These are phyloP conservation scores for Eupithecia subfuscata DNA, from an alignment of 2,888 invertebrate species.

Conservation along the genomic window DNA sequence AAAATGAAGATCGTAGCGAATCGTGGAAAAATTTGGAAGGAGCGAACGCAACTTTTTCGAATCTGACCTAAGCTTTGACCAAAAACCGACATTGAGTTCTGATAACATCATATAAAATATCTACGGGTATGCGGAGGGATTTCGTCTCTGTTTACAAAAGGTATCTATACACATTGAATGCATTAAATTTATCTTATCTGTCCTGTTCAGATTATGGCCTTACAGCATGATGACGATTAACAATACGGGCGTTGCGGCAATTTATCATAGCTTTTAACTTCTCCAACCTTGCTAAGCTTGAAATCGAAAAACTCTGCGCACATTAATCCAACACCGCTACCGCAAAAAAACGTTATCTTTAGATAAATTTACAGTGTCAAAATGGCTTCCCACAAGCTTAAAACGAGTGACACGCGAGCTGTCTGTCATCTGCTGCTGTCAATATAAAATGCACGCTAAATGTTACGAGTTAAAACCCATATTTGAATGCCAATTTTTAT, in stretches of 20 bases:
- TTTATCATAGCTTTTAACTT: background rate
- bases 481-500: background rate
- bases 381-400: background rate
- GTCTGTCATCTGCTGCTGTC: background rate
- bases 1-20: background rate
- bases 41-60: background rate
- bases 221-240: background rate
- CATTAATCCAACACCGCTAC: too few relatives aligned
- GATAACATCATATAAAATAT: background rate
- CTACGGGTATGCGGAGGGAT: background rate
- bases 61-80: background rate
- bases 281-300: background rate
- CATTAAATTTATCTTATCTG: slow-evolving; percentile 13
- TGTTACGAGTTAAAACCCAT: too few relatives aligned
- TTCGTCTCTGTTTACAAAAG: background rate
- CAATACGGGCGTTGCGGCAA: background rate
- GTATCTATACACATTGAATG: slow-evolving; percentile 7
- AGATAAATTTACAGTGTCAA: too few relatives aligned
- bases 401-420: background rate
- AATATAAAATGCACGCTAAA: too few relatives aligned
- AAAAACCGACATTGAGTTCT: background rate
- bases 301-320: background rate
- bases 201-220: background rate
- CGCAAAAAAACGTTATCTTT: too few relatives aligned
- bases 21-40: background rate